phyloP scores from a whole-genome alignment of 2,797 vertebrate genomes.

The Cercopithecus diana region DNA sequence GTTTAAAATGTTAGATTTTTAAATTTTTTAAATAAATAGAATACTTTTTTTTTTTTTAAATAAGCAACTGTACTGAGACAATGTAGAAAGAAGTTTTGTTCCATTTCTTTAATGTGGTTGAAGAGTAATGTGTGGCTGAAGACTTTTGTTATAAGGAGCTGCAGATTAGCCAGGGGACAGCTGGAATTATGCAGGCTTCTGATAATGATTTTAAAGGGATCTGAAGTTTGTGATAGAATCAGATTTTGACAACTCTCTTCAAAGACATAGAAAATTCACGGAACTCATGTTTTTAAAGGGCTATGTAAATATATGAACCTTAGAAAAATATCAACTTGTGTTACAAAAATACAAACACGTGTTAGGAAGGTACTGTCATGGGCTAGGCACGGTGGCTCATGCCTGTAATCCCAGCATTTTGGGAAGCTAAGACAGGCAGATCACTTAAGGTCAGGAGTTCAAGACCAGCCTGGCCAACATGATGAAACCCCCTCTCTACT shows the following conservation, averaged over 20 bases:
- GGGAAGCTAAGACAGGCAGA: neutral
- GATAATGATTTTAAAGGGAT: neutral
- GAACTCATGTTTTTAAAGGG: neutral
- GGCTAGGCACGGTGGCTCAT: neutral
- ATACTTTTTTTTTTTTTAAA: neutral
- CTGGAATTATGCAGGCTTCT: rapidly evolving
- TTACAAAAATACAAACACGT: rapidly evolving
- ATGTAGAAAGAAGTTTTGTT: rapidly evolving
- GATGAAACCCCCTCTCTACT: neutral
- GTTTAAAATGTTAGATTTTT: neutral
- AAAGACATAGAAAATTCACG: neutral
- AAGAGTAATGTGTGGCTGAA: rapidly evolving
- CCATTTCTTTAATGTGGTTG: rapidly evolving
- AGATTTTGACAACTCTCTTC: neutral
- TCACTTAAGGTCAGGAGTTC: neutral
- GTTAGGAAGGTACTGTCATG: rapidly evolving
- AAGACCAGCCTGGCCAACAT: neutral
- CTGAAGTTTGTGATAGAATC: neutral
- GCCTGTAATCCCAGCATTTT: neutral
- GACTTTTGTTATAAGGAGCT: rapidly evolving
- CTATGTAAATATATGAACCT: too few relatives aligned
- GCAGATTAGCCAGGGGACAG: rapidly evolving
- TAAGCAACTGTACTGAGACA: neutral
- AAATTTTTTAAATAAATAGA: neutral
- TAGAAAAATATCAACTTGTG: rapidly evolving